Base-by-base conservation (phyloP, 2,888 invertebrate genomes). In the Euzetes globulus region DNA sequence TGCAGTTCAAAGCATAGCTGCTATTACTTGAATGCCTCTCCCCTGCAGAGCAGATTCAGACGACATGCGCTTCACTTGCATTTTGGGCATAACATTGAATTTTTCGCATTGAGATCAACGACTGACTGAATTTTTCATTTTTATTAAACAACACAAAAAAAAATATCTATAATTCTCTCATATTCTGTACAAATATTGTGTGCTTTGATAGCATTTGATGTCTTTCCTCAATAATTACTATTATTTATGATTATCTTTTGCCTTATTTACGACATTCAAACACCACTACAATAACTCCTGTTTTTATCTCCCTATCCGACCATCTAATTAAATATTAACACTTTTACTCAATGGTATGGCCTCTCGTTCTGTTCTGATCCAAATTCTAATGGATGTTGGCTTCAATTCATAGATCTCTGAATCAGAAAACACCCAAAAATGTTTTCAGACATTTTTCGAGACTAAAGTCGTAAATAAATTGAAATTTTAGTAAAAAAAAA, bases 221-320 rank as follows among this genome's bases (percentile, higher is more conserved):
- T 65, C 7, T 25, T 25, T 5, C 11, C 9, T 22, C 22, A 6
- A 13, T 60, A 22, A 22, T 65, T 65, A 37, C 11, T 65, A 65
- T 65, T 65, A 65, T 65, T 65, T 65, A 65, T 65, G 65, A 65
- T 65, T 65, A 65, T 65, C 37, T 65, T n/a, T 65, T n/a, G 65
- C 65, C 37, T 65, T 65, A 65, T 65, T 65, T 37, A 37, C 6
- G 27, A n/a, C 37, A 29, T 33, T 37, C 41, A 13, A 65, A n/a
- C 29, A 19, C 37, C 29, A 27, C 4, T 27, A 19, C 58, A 27
- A 58, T 15, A 11, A 25, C 3, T 58, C 25, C 58, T 58, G 19
- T 55, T 22, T 27, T 22, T 58, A 7, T 29, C 27, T 58, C 58
- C 58, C 58, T 37, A 65, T 37, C 19, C 65, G 37, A 65, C 65